These are phyloP conservation scores for Suillia variegata DNA, from an alignment of 2,888 invertebrate species.

Conservation along the genomic window DNA sequence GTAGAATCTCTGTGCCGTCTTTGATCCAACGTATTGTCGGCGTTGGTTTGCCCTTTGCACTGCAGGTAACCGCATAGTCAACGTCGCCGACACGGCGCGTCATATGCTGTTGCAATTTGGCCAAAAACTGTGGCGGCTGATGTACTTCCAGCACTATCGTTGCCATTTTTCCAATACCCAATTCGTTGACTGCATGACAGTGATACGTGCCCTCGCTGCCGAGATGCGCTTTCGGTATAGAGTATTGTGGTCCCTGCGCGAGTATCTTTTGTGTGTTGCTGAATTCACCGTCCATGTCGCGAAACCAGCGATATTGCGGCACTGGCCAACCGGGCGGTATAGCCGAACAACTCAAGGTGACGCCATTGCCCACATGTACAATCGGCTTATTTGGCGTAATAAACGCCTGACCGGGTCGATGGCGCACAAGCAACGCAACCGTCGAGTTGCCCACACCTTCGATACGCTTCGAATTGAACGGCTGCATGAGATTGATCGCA, in stretches of 20 bases:
- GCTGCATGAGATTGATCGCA: constrained; percentile 82
- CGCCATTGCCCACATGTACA: constrained; percentile 81
- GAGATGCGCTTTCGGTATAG: constrained; percentile 82
- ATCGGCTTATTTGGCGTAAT: constrained; percentile 84
- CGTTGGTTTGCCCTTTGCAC: constrained; percentile 86
- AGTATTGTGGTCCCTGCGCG: constrained; percentile 81
- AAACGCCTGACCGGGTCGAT: constrained; percentile 82
- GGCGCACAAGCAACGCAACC: constrained; percentile 82
- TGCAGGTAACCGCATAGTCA: constrained; percentile 80
- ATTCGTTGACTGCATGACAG: constrained; percentile 88
- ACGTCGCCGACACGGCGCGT: constrained; percentile 80
- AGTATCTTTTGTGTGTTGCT: constrained; percentile 69
- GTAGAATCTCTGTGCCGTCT: constrained; percentile 78
- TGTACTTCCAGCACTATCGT: constrained; percentile 84
- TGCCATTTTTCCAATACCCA: constrained; percentile 84
- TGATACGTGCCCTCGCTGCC: constrained; percentile 87
- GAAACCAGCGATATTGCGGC: constrained; percentile 89
- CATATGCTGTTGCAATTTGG: constrained; percentile 81
- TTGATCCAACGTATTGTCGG: constrained; percentile 87
- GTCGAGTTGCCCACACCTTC: constrained; percentile 82
- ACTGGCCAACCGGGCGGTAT: constrained; percentile 90
- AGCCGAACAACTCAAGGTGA: constrained; percentile 85
- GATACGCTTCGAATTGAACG: constrained; percentile 70
- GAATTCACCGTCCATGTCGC: constrained; percentile 70
- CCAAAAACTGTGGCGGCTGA: constrained; percentile 84